A percentile compares a stretch with the other conserved stretches of the same genome.
Evolutionary conservation across 2,888 invertebrate genomes (phyloP).

Genomic region (Ophion ellenae): DNA sequence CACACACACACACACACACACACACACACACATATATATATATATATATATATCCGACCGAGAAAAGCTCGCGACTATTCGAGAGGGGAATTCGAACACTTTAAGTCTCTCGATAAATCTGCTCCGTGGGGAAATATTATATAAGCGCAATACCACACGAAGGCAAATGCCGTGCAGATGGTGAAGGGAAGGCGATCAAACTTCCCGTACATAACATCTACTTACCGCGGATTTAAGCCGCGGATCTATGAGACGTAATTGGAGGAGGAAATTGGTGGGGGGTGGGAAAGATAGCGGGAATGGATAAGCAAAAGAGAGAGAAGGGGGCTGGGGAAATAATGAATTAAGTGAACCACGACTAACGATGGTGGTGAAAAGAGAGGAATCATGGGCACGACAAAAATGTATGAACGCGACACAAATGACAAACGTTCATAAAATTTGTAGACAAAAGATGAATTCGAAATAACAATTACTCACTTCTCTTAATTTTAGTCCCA

Average conservation of each 20-base stretch:
- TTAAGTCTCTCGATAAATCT: constrained; percentile 62
- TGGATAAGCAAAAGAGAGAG: constrained; percentile 18
- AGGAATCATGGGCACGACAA: neutral
- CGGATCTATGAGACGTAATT: constrained; percentile 54
- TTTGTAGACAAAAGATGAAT: neutral
- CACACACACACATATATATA: too few species aligned
- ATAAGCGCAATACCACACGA: constrained; percentile 31
- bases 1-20: too few species aligned
- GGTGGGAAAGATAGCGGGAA: neutral
- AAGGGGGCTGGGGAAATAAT: neutral
- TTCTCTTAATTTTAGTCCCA: too few species aligned
- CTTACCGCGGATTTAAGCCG: constrained; percentile 58
- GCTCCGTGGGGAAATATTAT: constrained; percentile 48
- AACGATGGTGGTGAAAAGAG: neutral
- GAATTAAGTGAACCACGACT: neutral
- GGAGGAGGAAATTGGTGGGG: constrained; percentile 24
- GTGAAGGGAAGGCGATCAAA: constrained; percentile 9
- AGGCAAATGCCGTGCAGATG: neutral
- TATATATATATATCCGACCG: constrained; percentile 14
- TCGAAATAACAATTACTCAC: too few species aligned
- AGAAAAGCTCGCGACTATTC: constrained; percentile 36
- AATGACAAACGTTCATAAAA: neutral
- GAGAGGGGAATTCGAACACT: constrained; percentile 61
- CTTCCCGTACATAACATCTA: constrained; percentile 57
- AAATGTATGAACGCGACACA: neutral